phyloP scores from a whole-genome alignment of 2,888 invertebrate genomes.

The Cantharis nigra region DNA sequence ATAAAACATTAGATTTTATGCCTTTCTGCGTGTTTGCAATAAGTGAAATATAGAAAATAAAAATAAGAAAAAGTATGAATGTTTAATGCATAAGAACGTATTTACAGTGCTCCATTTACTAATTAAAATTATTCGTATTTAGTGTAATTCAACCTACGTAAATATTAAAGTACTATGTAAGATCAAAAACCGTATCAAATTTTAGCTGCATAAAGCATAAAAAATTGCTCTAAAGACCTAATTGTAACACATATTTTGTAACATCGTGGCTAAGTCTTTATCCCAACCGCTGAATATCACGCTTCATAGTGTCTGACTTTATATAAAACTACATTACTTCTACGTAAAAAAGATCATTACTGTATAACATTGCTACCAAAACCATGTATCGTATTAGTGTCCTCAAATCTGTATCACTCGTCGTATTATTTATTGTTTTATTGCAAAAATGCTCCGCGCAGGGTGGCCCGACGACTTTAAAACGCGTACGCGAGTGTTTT shows the following conservation, averaged over 20 bases:
- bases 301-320: conserved; percentile 34
- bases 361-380: conserved; percentile 1
- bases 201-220: conserved; percentile 24
- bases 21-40: not conserved
- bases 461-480: conserved; percentile 7
- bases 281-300: conserved; percentile 35
- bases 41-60: not conserved
- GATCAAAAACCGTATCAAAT: conserved; percentile 21
- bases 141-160: conserved; percentile 8
- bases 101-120: not conserved
- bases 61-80: not conserved
- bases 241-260: conserved; percentile 30
- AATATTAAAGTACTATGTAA: conserved; percentile 15
- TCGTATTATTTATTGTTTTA: not conserved
- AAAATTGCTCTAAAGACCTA: conserved; percentile 27
- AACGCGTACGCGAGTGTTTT: conserved; percentile 48
- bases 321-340: conserved; percentile 29
- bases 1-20: not conserved
- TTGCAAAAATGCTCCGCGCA: not conserved
- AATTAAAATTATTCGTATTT: conserved; percentile 8
- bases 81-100: not conserved
- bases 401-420: not conserved
- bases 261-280: conserved; percentile 40
- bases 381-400: conserved; percentile 7
- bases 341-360: conserved; percentile 7